These are phyloP conservation scores for Phyllotreta striolata DNA, from an alignment of 2,888 invertebrate species.

Conservation along the genomic window DNA sequence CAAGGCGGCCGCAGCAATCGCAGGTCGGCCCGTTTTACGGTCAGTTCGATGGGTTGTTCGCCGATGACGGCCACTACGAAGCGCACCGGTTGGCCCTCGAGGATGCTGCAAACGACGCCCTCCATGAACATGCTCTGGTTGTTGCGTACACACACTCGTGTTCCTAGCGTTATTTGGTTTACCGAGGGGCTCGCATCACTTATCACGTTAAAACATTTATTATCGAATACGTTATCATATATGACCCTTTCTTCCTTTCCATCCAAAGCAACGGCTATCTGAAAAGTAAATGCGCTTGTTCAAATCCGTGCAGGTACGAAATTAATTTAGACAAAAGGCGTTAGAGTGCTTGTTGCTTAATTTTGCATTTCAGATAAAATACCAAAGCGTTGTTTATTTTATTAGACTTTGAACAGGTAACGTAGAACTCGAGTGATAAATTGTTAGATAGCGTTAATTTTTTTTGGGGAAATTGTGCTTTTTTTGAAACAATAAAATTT, in stretches of 20 bases:
- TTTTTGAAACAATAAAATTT: no score
- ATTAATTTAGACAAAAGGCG: not conserved
- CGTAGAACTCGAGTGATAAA: not conserved
- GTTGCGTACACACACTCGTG: slow-evolving; percentile 82
- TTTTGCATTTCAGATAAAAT: not conserved
- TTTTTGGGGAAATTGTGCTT: not conserved
- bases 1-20: slow-evolving; percentile 92
- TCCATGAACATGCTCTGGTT: slow-evolving; percentile 81
- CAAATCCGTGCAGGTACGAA: no score
- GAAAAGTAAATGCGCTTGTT: slow-evolving; percentile 27
- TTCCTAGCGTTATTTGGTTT: slow-evolving; percentile 80
- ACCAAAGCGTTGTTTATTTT: not conserved
- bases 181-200: slow-evolving; percentile 91
- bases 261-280: slow-evolving; percentile 83
- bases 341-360: not conserved
- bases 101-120: slow-evolving; percentile 79
- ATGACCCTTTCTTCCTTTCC: slow-evolving; percentile 75
- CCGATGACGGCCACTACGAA: slow-evolving; percentile 71
- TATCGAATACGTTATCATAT: slow-evolving; percentile 80
- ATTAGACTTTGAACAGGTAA: not conserved
- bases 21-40: slow-evolving; percentile 89
- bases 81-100: slow-evolving; percentile 69
- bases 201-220: slow-evolving; percentile 86
- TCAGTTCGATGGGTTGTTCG: slow-evolving; percentile 65
- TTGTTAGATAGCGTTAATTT: not conserved